Evolutionary conservation across 2,113 vertebrate genomes (phyloP).

Genomic region (Leucopsar rothschildi): DNA sequence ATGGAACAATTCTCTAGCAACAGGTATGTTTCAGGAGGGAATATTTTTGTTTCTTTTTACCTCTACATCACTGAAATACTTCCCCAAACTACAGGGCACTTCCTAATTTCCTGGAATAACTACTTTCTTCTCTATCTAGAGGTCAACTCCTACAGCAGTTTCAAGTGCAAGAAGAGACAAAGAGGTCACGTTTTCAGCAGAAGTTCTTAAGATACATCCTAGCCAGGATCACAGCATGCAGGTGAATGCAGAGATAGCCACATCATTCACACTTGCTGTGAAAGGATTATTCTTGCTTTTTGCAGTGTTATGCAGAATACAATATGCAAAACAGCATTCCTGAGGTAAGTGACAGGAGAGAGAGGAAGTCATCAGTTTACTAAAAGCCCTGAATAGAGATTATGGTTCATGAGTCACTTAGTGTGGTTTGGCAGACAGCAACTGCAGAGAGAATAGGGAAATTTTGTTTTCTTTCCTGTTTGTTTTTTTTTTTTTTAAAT

Average conservation of each 20-base stretch:
- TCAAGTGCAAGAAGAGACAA: neutral
- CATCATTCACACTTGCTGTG: neutral
- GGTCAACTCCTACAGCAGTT: neutral
- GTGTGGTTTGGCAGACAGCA: conserved; percentile 22
- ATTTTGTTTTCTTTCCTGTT: neutral
- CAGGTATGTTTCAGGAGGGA: neutral
- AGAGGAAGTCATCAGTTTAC: conserved; percentile 46
- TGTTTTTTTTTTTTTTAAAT: neutral
- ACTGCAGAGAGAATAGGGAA: neutral
- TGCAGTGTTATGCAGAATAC: neutral
- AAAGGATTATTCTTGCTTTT: conserved; percentile 9
- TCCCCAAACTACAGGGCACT: conserved; percentile 12
- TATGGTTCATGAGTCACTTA: conserved; percentile 27
- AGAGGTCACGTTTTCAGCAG: neutral
- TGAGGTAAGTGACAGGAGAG: conserved; percentile 66
- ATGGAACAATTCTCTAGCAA: neutral
- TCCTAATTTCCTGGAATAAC: conserved; percentile 1
- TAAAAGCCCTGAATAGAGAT: neutral
- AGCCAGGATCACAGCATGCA: neutral
- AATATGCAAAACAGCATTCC: conserved; percentile 64
- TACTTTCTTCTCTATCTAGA: neutral
- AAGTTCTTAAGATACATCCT: neutral
- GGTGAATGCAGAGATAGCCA: neutral
- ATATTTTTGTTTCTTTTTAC: neutral
- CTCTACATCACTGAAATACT: neutral